Evolutionary conservation across 2,888 invertebrate genomes (phyloP), one percentile per base, ranked within the genome.

Genomic region (Baronia brevicornis): DNA sequence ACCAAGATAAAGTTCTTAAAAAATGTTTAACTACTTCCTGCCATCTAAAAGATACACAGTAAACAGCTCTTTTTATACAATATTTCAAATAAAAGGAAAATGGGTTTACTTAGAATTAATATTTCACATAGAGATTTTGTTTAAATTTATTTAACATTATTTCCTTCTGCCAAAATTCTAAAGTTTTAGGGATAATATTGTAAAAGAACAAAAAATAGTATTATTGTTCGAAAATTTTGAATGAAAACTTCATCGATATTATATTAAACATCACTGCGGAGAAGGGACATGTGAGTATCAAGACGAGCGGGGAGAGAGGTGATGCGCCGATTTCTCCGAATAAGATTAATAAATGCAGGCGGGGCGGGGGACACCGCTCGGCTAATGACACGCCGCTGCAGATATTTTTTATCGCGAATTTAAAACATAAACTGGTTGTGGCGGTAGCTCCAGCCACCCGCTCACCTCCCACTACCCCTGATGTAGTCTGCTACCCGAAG

Each of bases 271-370:
- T 36, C 45, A 28, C 45, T 43, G 41, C 17, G 22, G 28, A 28
- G 36, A 33, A 39, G 28, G 39, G 42, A 39, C 41, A 38, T 42
- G 38, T 36, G 40, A 37, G 36, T 36, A 45, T 40, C 33, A 39
- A 36, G 44, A 12, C 25, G 35, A 8, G 24, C 11, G 41, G 28
- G 33, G 40, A 11, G 20, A 36, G 46, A 42, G 58, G 59, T 63
- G 73, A 74, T 73, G 78, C 74, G 73, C 66, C 69, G 79, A 75
- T 75, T 78, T 78, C 79, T 70, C 69, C 72, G 79, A 78, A 78
- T 72, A 72, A 72, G 71, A 77, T 77, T 75, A 79, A 79, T 78
- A 77, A 79, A 78, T 74, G 73, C 74, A 75, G 58, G 62, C 60
- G 64, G 54, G 54, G 48, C 39, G 43, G 33, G 44, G 46, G 41